Evolutionary conservation across 2,113 vertebrate species (phyloP), one percentile per base, ranked within the genome.

Genomic region (Scomber colias): DNA sequence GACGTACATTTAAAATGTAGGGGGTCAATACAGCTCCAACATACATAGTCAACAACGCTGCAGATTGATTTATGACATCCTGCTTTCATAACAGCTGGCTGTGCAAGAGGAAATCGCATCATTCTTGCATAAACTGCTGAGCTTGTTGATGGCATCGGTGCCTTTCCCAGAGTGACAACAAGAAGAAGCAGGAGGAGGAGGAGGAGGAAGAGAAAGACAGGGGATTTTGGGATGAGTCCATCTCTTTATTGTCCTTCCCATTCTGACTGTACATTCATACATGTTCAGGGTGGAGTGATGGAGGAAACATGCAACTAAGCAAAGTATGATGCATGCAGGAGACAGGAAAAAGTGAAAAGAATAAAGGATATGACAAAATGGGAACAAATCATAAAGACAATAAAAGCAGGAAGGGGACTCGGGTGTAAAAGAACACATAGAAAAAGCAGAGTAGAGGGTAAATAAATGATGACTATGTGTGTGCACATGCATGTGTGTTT

Each of bases 61-160:
- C 53, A 71, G 61, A 84, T 13, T 14, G 85, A 88, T 85, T 87
- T 77, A 84, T 53, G 72, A 87, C 83, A 83, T 88, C 84, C 82
- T 87, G 82, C 78, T 81, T 85, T 86, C 51, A 75, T 40, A 87
- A 84, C 49, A 64, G 81, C 79, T 81, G 62, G 63, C 71, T 56
- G 35, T 67, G 71, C 66, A 72, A 66, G 71, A 81, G 80, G 75
- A 91, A 84, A 86, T 80, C 15, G 4, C 75, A 89, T 91, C 71
- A 66, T 74, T 79, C 50, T 57, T 81, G 84, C 81, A 67, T 63
- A 81, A 91, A 91, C 65, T 81, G 85, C 79, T 89, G 77, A 86
- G 81, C 64, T 77, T 63, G 77, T 84, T 64, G 68, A 78, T 77
- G 82, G 66, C 53, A 59, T 53, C 16, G 17, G 60, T 62, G 59